Evolutionary conservation across 2,113 vertebrate genomes (phyloP).

Genomic region (Fulica atra): DNA sequence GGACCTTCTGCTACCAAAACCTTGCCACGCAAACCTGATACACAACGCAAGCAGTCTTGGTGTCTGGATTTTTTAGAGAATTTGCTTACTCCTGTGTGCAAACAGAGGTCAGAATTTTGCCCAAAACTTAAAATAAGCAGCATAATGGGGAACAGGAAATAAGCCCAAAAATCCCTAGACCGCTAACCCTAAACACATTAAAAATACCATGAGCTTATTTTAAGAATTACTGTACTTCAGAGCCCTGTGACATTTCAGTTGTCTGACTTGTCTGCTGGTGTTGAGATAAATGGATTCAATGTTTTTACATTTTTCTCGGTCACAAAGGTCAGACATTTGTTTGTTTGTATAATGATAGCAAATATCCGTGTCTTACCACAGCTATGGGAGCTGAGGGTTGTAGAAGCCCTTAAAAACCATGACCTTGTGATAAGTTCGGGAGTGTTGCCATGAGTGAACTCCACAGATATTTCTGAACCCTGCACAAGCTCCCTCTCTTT

Average conservation of each 20-base stretch:
- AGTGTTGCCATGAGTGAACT: background rate
- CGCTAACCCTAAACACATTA: background rate
- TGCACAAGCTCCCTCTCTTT: background rate
- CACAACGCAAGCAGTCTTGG: background rate
- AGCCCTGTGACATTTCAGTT: background rate
- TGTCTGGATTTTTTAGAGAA: background rate
- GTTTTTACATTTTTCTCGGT: conserved; percentile 11
- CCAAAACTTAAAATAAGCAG: background rate
- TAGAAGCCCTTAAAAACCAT: conserved; percentile 5
- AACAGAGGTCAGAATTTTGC: background rate
- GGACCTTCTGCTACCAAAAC: too few relatives aligned
- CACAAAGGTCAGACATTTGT: conserved; percentile 2
- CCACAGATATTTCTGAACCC: conserved; percentile 1
- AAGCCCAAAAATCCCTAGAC: background rate
- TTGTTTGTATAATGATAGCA: conserved; percentile 22
- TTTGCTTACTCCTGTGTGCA: background rate
- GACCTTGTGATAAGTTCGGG: background rate
- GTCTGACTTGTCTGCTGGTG: background rate
- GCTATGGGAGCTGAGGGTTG: background rate
- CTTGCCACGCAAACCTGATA: too few relatives aligned
- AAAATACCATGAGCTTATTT: background rate
- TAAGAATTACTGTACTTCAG: background rate
- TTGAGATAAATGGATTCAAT: background rate
- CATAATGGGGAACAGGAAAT: background rate
- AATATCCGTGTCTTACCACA: background rate